Conservation (phyloP, 2,888 invertebrate species). For the Ferrisia virgata region DNA sequence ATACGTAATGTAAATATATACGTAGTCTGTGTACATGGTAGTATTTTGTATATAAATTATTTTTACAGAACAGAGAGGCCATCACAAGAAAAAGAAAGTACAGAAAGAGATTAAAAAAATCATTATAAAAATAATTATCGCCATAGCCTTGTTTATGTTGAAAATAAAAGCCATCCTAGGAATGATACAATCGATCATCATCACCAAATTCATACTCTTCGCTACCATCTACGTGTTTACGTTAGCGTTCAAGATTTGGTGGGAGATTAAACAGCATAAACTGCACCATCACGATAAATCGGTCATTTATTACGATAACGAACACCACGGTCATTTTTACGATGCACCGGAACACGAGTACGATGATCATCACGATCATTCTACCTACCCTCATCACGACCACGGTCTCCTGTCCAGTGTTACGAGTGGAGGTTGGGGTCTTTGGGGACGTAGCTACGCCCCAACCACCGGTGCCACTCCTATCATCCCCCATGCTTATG, state of each 20-base stretch:
- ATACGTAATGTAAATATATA: neutral
- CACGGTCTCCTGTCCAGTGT: constrained; percentile 47
- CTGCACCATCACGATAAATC: constrained; percentile 47
- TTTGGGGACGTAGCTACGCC: constrained; percentile 42
- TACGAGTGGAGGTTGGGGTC: constrained; percentile 49
- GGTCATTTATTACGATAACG: constrained; percentile 48
- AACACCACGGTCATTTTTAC: constrained; percentile 51
- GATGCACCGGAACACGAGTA: constrained; percentile 49
- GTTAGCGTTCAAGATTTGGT: constrained; percentile 51
- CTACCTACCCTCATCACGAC: constrained; percentile 38
- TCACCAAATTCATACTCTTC: constrained; percentile 50
- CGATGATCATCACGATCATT: constrained; percentile 47
- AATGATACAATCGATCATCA: constrained; percentile 51
- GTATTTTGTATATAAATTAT: constrained; percentile 5
- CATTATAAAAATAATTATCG: constrained; percentile 51
- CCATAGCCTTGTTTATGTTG: constrained; percentile 50
- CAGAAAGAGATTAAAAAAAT: constrained; percentile 51
- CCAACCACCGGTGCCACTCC: constrained; percentile 30
- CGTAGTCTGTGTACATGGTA: neutral
- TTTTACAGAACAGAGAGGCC: constrained; percentile 49
- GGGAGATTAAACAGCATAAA: constrained; percentile 48
- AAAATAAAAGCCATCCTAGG: constrained; percentile 51
- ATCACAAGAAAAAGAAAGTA: constrained; percentile 51
- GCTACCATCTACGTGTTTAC: constrained; percentile 50
- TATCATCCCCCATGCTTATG: neutral